These are phyloP conservation scores for Thripadectes ignobilis DNA, from an alignment of 2,797 vertebrate genomes.

Conservation along the genomic window DNA sequence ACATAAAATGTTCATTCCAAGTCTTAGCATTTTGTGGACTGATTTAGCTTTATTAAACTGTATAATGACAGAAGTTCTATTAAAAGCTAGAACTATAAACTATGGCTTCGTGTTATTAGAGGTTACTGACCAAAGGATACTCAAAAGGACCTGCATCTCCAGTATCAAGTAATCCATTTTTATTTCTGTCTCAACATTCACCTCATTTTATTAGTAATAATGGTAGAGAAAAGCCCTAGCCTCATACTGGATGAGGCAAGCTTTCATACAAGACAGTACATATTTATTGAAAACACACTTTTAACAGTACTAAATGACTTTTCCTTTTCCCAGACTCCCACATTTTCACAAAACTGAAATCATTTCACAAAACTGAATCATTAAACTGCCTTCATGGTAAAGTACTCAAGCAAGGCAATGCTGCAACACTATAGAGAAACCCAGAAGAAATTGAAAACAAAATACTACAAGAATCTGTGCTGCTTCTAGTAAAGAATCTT, in stretches of 20 bases:
- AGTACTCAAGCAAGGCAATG: not conserved
- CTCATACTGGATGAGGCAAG: not conserved
- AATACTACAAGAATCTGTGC: not conserved
- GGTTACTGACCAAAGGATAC: not conserved
- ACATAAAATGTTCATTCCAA: not conserved
- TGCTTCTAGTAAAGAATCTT: not conserved
- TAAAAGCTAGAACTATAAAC: not conserved
- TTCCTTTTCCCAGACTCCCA: not conserved
- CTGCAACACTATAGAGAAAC: not conserved
- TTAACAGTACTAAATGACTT: not conserved
- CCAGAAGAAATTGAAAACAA: not conserved
- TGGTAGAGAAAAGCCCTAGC: not conserved
- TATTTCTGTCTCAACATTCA: not conserved
- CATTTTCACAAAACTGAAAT: not conserved
- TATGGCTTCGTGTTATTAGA: not conserved
- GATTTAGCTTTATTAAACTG: not conserved
- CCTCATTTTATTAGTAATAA: not conserved
- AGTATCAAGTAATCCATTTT: not conserved
- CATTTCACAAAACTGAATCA: not conserved
- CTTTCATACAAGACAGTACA: not conserved
- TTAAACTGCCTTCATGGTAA: not conserved
- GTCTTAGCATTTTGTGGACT: not conserved
- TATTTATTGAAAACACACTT: not conserved
- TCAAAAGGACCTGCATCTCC: not conserved
- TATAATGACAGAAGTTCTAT: not conserved